Conservation (phyloP, 2,797 vertebrate species). For the Sebastiscus albofasciatus region DNA sequence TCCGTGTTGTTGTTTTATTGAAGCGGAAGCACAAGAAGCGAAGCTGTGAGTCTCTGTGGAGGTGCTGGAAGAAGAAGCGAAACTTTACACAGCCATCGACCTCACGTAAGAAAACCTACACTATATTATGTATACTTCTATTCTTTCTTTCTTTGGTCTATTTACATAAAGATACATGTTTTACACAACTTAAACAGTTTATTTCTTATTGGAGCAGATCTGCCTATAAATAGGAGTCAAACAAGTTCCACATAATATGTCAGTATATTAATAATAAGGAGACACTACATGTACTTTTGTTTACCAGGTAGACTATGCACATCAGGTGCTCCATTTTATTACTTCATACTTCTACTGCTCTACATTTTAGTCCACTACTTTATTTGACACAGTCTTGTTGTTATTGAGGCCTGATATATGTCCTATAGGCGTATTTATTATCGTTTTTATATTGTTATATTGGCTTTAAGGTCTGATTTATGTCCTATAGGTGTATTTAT, state of each 20-base stretch:
- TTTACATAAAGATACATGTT: background rate
- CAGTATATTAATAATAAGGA: background rate
- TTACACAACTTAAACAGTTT: too few species aligned
- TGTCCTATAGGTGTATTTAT: too few species aligned
- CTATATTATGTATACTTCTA: background rate
- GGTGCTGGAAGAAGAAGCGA: constrained; percentile 21
- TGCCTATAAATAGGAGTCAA: background rate
- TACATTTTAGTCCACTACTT: background rate
- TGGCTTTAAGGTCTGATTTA: too few species aligned
- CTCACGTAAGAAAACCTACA: constrained; percentile 43
- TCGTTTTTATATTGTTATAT: too few species aligned
- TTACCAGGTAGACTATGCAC: too few species aligned
- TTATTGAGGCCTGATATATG: too few species aligned
- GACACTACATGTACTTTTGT: background rate
- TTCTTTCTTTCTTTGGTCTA: background rate
- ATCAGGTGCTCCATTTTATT: background rate
- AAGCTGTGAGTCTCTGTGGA: background rate
- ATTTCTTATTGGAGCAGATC: too few species aligned
- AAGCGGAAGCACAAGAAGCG: constrained; percentile 34
- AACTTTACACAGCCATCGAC: constrained; percentile 28
- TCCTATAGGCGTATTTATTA: too few species aligned
- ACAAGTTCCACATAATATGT: background rate
- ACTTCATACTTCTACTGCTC: background rate
- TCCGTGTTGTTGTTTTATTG: background rate
- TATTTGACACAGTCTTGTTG: too few species aligned